These are phyloP conservation scores for Eilema depressum DNA, from an alignment of 2,888 invertebrate genomes.

Conservation along the genomic window DNA sequence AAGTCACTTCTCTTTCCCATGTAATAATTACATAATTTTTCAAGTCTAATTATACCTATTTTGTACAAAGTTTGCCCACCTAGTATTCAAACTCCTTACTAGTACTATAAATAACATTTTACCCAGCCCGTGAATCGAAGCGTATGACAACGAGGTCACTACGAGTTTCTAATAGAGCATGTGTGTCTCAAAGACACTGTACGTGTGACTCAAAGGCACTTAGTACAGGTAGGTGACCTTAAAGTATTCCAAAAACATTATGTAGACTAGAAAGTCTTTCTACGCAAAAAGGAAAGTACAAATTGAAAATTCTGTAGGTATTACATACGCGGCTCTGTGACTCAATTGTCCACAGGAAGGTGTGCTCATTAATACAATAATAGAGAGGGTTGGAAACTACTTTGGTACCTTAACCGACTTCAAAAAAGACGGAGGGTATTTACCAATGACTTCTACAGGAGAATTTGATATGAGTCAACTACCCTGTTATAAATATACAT, in stretches of 20 bases:
- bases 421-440: too few relatives aligned
- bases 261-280: constrained; percentile 40
- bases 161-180: not conserved
- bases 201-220: constrained; percentile 18
- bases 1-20: too few relatives aligned
- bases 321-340: constrained; percentile 6
- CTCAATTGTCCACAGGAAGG: not conserved
- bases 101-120: not conserved
- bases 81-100: not conserved
- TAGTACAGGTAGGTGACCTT: constrained; percentile 32
- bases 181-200: constrained; percentile 14
- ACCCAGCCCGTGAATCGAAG: not conserved
- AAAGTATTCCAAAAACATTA: constrained; percentile 29
- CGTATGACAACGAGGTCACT: not conserved
- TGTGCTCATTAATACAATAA: not conserved
- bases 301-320: constrained; percentile 22
- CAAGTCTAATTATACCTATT: too few relatives aligned
- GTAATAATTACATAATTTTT: too few relatives aligned
- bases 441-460: too few relatives aligned
- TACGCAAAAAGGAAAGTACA: constrained; percentile 33
- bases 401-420: too few relatives aligned
- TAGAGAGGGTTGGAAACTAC: not conserved
- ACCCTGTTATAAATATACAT: too few relatives aligned
- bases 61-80: too few relatives aligned
- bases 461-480: too few relatives aligned